Evolutionary conservation across 2,797 vertebrate genomes (phyloP), one percentile per base, ranked within the genome.

Genomic region (Tolypeutes matacus): DNA sequence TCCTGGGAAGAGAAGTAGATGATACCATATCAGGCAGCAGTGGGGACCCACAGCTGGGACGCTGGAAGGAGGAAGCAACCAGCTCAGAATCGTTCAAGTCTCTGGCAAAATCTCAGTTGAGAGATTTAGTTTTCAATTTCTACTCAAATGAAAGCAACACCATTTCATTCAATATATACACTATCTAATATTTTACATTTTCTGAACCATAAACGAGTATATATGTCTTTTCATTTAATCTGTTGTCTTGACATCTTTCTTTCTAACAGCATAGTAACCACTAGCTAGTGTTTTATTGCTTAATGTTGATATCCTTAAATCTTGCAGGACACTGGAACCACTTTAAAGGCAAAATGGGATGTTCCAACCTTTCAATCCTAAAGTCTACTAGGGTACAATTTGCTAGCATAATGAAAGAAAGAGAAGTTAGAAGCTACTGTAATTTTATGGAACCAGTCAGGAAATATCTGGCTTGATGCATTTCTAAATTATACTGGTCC

Each of bases 211-310:
- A 56, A 93, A 82, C 67, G 39, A 70, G 5, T 20, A 17, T 62
- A 3, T 46, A 46, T 9, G 46, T 89, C 58, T 90, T 93, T 76
- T 91, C 89, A 92, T 58, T 88, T 39, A 65, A 88, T 46, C 72
- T 83, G 10, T n/a, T 56, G 58, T 72, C 90, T 72, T 60, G 12
- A 90, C 58, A 31, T 82, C 56, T 62, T 56, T 91, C 18, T 53
- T 91, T 91, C 67, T 70, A 58, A 85, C 72, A 86, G 39, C 20
- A 15, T 49, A 82, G 73, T 15, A n/a, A 89, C 14, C 53, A 69
- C 7, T 31, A 80, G 46, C 39, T 72, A 46, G 31, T 14, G 25
- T 46, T 95, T 34, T 67, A 46, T 34, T 14, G 21, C 36, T 95
- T 69, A 84, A 62, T 5, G 13, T 77, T 75, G 56, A 53, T 88